These are phyloP conservation scores for Oegoconia quadripuncta DNA, from an alignment of 2,888 invertebrate species.

Conservation along the genomic window DNA sequence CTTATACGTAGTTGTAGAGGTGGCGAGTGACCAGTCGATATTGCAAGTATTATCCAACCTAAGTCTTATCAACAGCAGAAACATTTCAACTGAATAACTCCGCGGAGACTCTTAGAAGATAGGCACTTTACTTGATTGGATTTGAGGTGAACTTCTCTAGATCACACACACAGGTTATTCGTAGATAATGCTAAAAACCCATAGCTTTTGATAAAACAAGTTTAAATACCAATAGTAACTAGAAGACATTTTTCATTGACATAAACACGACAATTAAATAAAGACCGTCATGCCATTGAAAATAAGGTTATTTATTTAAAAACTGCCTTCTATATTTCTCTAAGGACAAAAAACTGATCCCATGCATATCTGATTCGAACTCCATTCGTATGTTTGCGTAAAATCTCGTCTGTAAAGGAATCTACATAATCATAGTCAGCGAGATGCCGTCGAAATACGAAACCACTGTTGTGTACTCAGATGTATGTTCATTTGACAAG, in stretches of 20 bases:
- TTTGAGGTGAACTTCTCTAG: slow-evolving; percentile 57
- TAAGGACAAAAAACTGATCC: slow-evolving; percentile 63
- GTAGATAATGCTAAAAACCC: too few species aligned
- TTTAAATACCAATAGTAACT: too few species aligned
- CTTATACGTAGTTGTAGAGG: slow-evolving; percentile 21
- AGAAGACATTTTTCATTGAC: too few species aligned
- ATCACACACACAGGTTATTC: slow-evolving; percentile 7
- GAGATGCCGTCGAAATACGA: slow-evolving; percentile 58
- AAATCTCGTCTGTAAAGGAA: slow-evolving; percentile 60
- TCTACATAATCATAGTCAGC: slow-evolving; percentile 70
- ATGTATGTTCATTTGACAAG: slow-evolving; percentile 26
- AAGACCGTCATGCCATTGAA: too few species aligned
- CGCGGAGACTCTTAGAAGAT: slow-evolving; percentile 45
- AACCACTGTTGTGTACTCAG: slow-evolving; percentile 38
- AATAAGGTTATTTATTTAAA: slow-evolving; percentile 54
- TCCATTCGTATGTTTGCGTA: slow-evolving; percentile 68
- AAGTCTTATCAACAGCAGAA: slow-evolving; percentile 58
- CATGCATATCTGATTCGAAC: slow-evolving; percentile 71
- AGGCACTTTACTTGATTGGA: slow-evolving; percentile 72
- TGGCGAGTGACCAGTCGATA: slow-evolving; percentile 30
- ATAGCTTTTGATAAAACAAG: too few species aligned
- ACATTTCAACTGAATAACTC: slow-evolving; percentile 70
- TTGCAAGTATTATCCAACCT: slow-evolving; percentile 36
- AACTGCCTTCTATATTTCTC: slow-evolving; percentile 49
- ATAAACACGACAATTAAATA: too few species aligned